Conservation (phyloP, 1,140 invertebrate genomes). For the Bombus superbus region DNA sequence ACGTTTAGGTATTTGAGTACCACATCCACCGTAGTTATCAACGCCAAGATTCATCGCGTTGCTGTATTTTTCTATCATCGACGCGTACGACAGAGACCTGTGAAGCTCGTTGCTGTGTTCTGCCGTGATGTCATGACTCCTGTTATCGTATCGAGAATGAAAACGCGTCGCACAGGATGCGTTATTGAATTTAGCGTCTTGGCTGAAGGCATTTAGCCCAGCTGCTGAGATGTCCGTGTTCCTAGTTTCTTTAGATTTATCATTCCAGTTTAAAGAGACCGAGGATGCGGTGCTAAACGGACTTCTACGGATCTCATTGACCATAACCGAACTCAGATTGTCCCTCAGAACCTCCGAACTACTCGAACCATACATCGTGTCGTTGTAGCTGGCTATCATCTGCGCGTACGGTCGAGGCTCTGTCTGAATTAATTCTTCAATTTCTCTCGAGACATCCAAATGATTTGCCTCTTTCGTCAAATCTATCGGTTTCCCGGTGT, state of each 20-base stretch:
- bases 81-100: conserved; percentile 53
- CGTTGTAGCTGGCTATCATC: conserved; percentile 61
- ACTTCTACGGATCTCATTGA: conserved; percentile 19
- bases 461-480: neutral
- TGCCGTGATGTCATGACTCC: too few relatives aligned
- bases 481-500: too few relatives aligned
- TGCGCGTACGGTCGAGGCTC: conserved; percentile 60
- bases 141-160: neutral
- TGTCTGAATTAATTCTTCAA: neutral
- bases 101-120: neutral
- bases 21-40: neutral
- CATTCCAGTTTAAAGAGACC: neutral
- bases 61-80: conserved; percentile 61
- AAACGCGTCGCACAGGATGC: neutral
- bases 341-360: neutral
- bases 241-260: neutral
- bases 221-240: neutral
- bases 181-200: neutral
- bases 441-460: neutral
- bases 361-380: conserved; percentile 16
- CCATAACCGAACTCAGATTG: neutral
- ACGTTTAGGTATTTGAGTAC: neutral
- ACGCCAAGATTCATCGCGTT: conserved; percentile 8
- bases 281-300: conserved; percentile 40
- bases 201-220: neutral